Conservation (phyloP, 1,140 invertebrate species). For the Varroa destructor region DNA sequence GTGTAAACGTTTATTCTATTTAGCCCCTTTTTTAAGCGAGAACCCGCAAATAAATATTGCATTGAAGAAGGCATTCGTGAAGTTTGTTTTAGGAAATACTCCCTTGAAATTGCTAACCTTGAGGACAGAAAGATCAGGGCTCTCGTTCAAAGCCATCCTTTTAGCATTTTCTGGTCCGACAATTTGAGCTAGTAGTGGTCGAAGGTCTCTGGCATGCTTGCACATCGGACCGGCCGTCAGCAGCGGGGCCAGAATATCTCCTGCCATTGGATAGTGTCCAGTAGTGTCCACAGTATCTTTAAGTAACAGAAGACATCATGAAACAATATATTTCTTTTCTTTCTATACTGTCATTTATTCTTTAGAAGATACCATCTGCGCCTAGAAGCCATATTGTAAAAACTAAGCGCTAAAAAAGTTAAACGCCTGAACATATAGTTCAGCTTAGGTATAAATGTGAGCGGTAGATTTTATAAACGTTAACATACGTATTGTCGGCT, state of each 20-base stretch:
- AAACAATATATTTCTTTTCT: too few species aligned
- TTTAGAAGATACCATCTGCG: too few species aligned
- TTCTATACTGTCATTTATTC: too few species aligned
- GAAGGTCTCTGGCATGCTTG: slow-evolving; percentile 66
- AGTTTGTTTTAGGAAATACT: background rate
- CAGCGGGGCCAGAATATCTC: slow-evolving; percentile 53
- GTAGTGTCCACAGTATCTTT: slow-evolving; percentile 57
- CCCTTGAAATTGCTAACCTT: background rate
- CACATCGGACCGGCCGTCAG: slow-evolving; percentile 76
- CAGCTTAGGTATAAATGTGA: too few species aligned
- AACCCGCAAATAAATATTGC: too few species aligned
- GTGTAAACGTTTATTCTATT: too few species aligned
- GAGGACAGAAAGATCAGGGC: background rate
- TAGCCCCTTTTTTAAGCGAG: too few species aligned
- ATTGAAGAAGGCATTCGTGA: too few species aligned
- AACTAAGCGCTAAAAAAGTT: too few species aligned
- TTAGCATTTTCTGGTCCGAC: slow-evolving; percentile 45
- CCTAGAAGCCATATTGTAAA: too few species aligned
- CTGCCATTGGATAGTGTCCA: slow-evolving; percentile 56
- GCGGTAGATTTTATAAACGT: too few species aligned
- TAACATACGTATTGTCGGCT: slow-evolving; percentile 56
- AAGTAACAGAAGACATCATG: slow-evolving; percentile 13
- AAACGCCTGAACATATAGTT: too few species aligned
- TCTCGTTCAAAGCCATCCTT: background rate
- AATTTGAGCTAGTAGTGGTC: slow-evolving; percentile 59